A percentile compares a stretch with the other conserved stretches of the same genome.
These are phyloP conservation scores for Sinelater perroti DNA, from an alignment of 2,888 invertebrate species.

Conservation along the genomic window DNA sequence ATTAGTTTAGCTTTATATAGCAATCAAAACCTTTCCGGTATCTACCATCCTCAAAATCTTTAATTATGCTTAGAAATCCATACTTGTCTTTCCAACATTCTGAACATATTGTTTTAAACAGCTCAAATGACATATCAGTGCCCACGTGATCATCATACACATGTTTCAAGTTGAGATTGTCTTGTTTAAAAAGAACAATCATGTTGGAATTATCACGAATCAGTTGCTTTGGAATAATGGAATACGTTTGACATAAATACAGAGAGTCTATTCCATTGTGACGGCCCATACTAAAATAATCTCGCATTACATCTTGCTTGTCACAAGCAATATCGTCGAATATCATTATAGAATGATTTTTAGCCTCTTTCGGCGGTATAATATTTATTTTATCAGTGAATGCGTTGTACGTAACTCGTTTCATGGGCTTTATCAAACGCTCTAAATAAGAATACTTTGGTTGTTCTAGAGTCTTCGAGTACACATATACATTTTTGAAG, in stretches of 20 bases:
- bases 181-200: constrained; percentile 47
- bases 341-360: constrained; percentile 52
- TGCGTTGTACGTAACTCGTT: constrained; percentile 45
- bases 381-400: constrained; percentile 41
- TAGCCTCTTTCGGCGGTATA: constrained; percentile 43
- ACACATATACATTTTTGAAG: constrained; percentile 56
- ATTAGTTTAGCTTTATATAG: constrained; percentile 20
- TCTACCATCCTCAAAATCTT: constrained; percentile 48
- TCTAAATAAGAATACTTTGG: constrained; percentile 48
- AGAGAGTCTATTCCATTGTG: constrained; percentile 52
- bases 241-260: constrained; percentile 52
- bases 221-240: constrained; percentile 25
- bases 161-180: constrained; percentile 50
- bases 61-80: constrained; percentile 48
- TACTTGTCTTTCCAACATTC: constrained; percentile 49
- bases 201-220: constrained; percentile 3
- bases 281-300: constrained; percentile 52
- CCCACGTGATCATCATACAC: constrained; percentile 42
- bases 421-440: constrained; percentile 39
- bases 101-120: constrained; percentile 48
- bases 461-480: constrained; percentile 50
- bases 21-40: constrained; percentile 50
- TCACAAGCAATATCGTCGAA: constrained; percentile 56
- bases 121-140: constrained; percentile 44
- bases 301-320: constrained; percentile 47